A percentile compares a stretch with the other conserved stretches of the same genome.
These are phyloP conservation scores for Baccha elongata DNA, from an alignment of 2,888 invertebrate species.

Conservation along the genomic window DNA sequence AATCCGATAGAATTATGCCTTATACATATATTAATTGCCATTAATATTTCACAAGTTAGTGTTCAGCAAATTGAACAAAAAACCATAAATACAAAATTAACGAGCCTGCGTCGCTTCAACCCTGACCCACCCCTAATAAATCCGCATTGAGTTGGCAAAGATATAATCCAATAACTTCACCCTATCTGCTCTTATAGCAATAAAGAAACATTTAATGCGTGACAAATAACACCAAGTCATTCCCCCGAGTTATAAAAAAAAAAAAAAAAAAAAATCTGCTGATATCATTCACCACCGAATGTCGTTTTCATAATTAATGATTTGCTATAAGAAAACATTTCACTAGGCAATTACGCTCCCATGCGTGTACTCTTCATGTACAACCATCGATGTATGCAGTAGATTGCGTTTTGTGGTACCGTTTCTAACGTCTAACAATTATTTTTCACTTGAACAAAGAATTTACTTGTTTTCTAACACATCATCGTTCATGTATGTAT, in stretches of 20 bases:
- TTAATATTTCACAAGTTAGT: too few species aligned
- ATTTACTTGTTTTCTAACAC: conserved; percentile 23
- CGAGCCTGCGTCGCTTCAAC: background rate
- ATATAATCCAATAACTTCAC: conserved; percentile 11
- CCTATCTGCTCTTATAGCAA: conserved; percentile 4
- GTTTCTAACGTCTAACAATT: conserved; percentile 12
- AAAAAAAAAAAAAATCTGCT: background rate
- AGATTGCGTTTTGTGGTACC: conserved; percentile 6
- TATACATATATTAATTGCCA: too few species aligned
- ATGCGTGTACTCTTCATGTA: conserved; percentile 25
- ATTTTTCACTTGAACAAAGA: conserved; percentile 22
- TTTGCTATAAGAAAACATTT: conserved; percentile 16
- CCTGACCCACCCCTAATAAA: background rate
- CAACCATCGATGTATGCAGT: conserved; percentile 18
- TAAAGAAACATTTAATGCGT: conserved; percentile 22
- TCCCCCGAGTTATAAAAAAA: background rate
- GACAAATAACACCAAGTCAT: conserved; percentile 33
- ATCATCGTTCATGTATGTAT: background rate
- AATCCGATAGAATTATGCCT: too few species aligned
- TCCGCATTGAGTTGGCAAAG: background rate
- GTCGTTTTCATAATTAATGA: conserved; percentile 22
- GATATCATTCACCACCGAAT: conserved; percentile 16
- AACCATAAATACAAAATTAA: too few species aligned
- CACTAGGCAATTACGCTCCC: conserved; percentile 29
- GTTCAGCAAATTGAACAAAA: too few species aligned